Evolutionary conservation across 1,140 invertebrate genomes (phyloP).

Genomic region (Phenacoccus solenopsis): DNA sequence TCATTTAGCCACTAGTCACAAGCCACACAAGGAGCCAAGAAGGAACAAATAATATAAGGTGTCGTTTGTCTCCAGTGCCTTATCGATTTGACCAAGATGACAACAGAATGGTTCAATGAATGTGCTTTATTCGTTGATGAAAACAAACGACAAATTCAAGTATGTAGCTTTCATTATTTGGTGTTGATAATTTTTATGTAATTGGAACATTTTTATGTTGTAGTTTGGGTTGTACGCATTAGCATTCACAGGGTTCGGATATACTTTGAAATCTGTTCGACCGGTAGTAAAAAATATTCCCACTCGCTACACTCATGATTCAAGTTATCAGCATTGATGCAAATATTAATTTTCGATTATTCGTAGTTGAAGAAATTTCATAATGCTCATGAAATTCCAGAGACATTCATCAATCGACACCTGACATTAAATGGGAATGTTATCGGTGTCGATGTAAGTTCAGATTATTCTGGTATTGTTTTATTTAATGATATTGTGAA

Average conservation of each 20-base stretch:
- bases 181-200: neutral
- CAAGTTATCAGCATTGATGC: neutral
- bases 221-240: neutral
- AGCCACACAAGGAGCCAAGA: too few relatives aligned
- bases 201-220: neutral
- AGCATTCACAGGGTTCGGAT: neutral
- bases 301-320: neutral
- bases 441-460: neutral
- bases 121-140: neutral
- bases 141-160: slow-evolving; percentile 4
- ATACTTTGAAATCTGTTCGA: neutral
- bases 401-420: neutral
- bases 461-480: neutral
- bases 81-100: too few relatives aligned
- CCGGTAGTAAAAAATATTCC: neutral
- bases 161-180: neutral
- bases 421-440: neutral
- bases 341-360: neutral
- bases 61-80: too few relatives aligned
- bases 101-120: neutral
- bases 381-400: neutral
- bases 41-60: too few relatives aligned
- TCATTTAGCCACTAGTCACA: too few relatives aligned
- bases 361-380: neutral
- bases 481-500: neutral